Evolutionary conservation across 2,888 invertebrate species (phyloP).

Genomic region (Blastobasis adustella): DNA sequence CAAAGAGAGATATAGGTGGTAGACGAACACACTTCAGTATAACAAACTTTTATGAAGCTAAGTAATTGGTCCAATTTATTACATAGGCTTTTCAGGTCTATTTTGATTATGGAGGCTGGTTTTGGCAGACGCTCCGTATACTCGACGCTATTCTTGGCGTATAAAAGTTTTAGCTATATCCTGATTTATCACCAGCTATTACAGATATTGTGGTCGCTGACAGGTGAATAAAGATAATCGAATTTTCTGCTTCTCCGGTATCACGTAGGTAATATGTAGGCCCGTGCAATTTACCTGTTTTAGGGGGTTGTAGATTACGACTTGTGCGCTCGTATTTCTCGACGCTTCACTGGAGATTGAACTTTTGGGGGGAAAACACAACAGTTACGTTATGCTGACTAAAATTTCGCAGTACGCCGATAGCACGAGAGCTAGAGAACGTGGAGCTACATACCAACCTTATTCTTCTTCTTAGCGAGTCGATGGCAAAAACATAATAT

Average conservation of each 20-base stretch:
- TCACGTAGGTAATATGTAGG: constrained; percentile 46
- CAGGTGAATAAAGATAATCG: constrained; percentile 49
- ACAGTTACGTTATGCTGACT: too few species aligned
- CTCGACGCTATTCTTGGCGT: too few species aligned
- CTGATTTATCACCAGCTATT: constrained; percentile 37
- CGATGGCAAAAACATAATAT: too few species aligned
- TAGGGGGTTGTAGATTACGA: constrained; percentile 40
- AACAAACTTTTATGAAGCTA: constrained; percentile 19
- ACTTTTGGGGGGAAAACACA: constrained; percentile 11
- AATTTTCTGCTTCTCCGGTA: constrained; percentile 55
- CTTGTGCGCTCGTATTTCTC: constrained; percentile 54
- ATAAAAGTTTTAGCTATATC: constrained; percentile 9
- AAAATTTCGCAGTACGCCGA: too few species aligned
- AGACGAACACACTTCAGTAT: constrained; percentile 5
- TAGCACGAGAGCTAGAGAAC: too few species aligned
- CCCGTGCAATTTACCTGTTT: constrained; percentile 52
- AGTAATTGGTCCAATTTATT: constrained; percentile 19
- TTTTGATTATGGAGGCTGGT: constrained; percentile 5
- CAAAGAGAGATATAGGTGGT: constrained; percentile 1
- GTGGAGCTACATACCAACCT: too few species aligned
- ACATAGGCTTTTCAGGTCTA: constrained; percentile 7
- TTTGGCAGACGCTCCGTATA: constrained; percentile 3
- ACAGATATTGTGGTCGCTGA: constrained; percentile 49
- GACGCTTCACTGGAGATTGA: constrained; percentile 50
- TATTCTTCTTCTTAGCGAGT: too few species aligned